Base-by-base conservation (phyloP, 1,140 invertebrate species). In the Schlechtendalia chinensis region DNA sequence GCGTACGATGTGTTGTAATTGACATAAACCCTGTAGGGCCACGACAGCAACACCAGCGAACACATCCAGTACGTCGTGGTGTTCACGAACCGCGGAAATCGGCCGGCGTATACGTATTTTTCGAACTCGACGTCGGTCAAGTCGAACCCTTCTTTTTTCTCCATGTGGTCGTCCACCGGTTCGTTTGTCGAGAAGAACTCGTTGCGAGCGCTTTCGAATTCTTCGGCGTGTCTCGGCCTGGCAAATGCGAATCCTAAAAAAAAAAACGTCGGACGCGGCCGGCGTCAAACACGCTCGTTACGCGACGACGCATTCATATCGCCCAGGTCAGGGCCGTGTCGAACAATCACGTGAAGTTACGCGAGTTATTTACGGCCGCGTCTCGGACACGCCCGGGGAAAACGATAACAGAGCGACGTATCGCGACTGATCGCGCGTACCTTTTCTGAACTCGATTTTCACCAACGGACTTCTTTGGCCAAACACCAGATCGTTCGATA, bases 1-100 rank as follows among this genome's bases (percentile, higher is more conserved):
- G 93, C 90, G 84, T 94, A 92, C 32, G 93, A 92, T 16, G 93
- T 95, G 85, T 94, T 93, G 86, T 91, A 94, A 84, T 95, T 93
- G 82, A 94, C 92, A 45, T 94, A 87, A 74, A 95, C 89, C 59
- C 94, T 87, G 65, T 95, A 87, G 32, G 93, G 94, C 94, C 94
- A 96, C 16, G 93, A 94, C 4, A 95, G 88, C 24, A 95, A 86
- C n/a, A 93, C 86, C 82, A 91, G 89, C 67, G 91, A 93, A 16
- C 90, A 87, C 19, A 90, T 87, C 92, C 94, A 95, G 86, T 94
- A 95, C 58, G 91, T 88, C 71, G 89, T 86, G 80, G 89, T 89
- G 80, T 89, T 90, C 5, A 88, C 88, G 85, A 90, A 91, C 89
- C 90, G 92, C 81, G 90, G 87, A 85, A 90, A 85, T 83, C 89